These are phyloP conservation scores for Erythrocercus mccallii DNA, from an alignment of 2,113 vertebrate species.

Conservation along the genomic window DNA sequence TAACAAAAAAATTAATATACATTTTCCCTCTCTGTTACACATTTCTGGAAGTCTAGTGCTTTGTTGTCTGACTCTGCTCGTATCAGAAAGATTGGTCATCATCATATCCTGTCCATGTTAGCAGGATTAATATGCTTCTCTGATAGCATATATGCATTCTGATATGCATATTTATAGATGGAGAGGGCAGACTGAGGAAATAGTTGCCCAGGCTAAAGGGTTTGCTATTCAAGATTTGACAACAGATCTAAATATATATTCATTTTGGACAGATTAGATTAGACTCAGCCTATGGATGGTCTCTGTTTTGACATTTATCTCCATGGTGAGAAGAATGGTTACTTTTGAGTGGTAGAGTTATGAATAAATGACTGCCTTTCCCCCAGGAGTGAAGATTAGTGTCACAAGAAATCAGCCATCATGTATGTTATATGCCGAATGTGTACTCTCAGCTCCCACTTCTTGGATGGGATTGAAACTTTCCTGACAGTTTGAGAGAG, in stretches of 20 bases:
- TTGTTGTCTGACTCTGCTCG: not conserved
- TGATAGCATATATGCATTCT: not conserved
- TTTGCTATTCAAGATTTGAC: slow-evolving; percentile 17
- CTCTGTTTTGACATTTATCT: slow-evolving; percentile 57
- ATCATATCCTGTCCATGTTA: not conserved
- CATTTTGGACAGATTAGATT: slow-evolving; percentile 45
- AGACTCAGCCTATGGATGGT: slow-evolving; percentile 36
- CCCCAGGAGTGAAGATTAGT: slow-evolving; percentile 40
- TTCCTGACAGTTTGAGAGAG: slow-evolving; percentile 31
- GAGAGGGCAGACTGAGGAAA: not conserved
- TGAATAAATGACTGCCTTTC: slow-evolving; percentile 48
- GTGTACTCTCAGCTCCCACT: not conserved
- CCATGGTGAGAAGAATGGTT: slow-evolving; percentile 45
- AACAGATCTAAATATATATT: slow-evolving; percentile 47
- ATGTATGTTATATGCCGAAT: not conserved
- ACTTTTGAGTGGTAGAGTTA: slow-evolving; percentile 34
- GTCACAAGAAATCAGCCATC: slow-evolving; percentile 54
- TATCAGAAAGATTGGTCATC: not conserved
- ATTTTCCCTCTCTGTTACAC: not conserved
- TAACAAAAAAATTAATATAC: not conserved
- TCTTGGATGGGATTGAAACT: not conserved
- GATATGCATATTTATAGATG: not conserved
- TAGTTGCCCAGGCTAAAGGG: not conserved
- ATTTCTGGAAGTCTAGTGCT: not conserved
- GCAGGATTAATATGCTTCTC: not conserved